These are phyloP conservation scores for Cichladusa arquata DNA, from an alignment of 2,113 vertebrate species.

Conservation along the genomic window DNA sequence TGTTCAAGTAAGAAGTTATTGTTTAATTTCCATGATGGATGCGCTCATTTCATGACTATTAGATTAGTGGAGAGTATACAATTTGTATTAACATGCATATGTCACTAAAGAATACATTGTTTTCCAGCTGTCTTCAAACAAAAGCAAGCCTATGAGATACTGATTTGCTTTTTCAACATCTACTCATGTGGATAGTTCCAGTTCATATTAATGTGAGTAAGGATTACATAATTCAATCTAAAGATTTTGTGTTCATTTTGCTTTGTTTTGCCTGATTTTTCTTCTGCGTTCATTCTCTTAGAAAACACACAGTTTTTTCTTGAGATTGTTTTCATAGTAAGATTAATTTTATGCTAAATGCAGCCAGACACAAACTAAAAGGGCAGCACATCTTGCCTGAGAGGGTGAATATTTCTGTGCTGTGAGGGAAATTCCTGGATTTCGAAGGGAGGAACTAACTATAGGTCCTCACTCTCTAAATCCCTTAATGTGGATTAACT, in stretches of 20 bases:
- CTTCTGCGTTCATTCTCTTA: background rate
- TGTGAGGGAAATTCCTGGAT: background rate
- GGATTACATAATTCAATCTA: background rate
- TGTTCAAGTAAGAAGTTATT: constrained; percentile 58
- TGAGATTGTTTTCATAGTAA: background rate
- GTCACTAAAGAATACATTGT: constrained; percentile 55
- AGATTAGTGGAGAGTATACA: constrained; percentile 64
- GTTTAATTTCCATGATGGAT: constrained; percentile 69
- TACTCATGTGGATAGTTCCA: background rate
- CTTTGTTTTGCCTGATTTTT: background rate
- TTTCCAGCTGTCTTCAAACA: constrained; percentile 54
- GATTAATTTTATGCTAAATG: background rate
- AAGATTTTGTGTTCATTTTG: constrained; percentile 3
- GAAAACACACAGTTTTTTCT: background rate
- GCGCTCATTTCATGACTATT: constrained; percentile 68
- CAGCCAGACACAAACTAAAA: constrained; percentile 30
- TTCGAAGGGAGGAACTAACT: background rate
- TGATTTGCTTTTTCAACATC: background rate
- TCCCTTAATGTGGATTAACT: background rate
- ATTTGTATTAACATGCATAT: constrained; percentile 61
- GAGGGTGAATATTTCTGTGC: background rate
- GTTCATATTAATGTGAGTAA: background rate
- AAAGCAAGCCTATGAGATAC: constrained; percentile 8
- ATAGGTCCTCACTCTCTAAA: background rate
- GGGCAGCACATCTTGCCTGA: background rate